Percentiles rank a stretch among this genome's conserved stretches.
phyloP scores from a whole-genome alignment of 2,113 vertebrate genomes.

The Pachyramphus minor region DNA sequence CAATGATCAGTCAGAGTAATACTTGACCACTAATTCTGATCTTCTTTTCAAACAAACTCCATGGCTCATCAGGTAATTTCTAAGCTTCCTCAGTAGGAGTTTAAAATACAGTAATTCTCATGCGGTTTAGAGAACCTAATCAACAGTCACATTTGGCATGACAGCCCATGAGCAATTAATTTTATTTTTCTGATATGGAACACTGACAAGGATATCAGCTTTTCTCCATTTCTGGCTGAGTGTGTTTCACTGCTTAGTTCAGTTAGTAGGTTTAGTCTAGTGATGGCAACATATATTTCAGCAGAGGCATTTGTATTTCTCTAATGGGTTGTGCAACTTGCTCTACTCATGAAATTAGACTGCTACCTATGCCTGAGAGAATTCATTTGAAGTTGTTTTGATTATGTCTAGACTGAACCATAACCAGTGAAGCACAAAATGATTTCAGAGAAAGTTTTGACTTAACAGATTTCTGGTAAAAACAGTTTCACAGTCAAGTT shows the following conservation, averaged over 20 bases:
- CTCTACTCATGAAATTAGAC: conserved; percentile 17
- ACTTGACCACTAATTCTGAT: not conserved
- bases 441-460: conserved; percentile 35
- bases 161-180: not conserved
- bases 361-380: conserved; percentile 8
- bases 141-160: not conserved
- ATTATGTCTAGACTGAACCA: conserved; percentile 23
- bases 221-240: not conserved
- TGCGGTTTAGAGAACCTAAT: not conserved
- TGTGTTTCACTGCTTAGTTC: not conserved
- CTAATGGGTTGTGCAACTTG: not conserved
- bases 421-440: conserved; percentile 26
- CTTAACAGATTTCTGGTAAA: conserved; percentile 21
- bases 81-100: not conserved
- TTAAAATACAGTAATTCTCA: not conserved
- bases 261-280: not conserved
- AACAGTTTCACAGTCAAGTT: conserved; percentile 5
- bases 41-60: not conserved
- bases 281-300: not conserved
- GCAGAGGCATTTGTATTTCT: not conserved
- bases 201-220: not conserved
- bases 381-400: conserved; percentile 35
- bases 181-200: not conserved
- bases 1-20: not conserved
- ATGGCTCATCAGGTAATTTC: not conserved